phyloP scores from a whole-genome alignment of 2,797 vertebrate species.

The Setipinna tenuifilis region DNA sequence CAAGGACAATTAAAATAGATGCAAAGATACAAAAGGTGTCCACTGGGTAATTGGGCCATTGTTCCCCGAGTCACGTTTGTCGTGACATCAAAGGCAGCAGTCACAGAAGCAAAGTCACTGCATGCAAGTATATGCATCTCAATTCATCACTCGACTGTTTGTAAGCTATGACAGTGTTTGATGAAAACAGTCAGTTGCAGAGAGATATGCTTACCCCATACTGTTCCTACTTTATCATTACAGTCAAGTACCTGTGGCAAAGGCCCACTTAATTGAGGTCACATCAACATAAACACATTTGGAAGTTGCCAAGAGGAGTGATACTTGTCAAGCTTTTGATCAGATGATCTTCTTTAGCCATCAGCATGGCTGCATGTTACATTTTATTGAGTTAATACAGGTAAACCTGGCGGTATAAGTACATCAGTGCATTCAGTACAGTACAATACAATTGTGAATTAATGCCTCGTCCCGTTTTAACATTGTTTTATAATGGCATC shows the following conservation, averaged over 20 bases:
- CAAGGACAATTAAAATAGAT: background rate
- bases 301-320: background rate
- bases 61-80: background rate
- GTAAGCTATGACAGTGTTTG: background rate
- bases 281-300: background rate
- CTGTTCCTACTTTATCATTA: background rate
- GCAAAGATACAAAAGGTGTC: background rate
- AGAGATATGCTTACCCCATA: background rate
- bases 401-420: slow-evolving; percentile 8
- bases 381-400: slow-evolving; percentile 15
- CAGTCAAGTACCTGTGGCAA: background rate
- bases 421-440: slow-evolving; percentile 21
- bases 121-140: background rate
- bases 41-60: background rate
- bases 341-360: background rate
- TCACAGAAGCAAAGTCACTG: background rate
- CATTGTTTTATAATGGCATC: background rate
- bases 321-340: background rate
- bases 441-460: slow-evolving; percentile 13
- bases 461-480: background rate
- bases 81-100: too few species aligned
- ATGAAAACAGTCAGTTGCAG: background rate
- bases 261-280: background rate
- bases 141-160: background rate
- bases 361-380: background rate